Conservation (phyloP, 2,888 invertebrate genomes). For the Tricholauxania praeusta region DNA sequence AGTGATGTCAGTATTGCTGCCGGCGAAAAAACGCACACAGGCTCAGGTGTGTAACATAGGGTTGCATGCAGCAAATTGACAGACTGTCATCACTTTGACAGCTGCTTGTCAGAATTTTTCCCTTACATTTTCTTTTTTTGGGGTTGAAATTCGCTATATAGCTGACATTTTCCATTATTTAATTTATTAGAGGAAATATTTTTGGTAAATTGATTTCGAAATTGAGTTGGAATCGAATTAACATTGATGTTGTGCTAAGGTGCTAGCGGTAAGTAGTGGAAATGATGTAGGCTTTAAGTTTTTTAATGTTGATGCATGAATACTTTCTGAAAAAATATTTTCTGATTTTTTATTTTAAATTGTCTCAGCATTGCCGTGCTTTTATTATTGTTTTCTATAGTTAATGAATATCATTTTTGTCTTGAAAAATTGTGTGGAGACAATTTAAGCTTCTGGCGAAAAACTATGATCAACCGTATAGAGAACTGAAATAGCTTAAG, state of each 20-base stretch:
- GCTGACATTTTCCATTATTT: not conserved
- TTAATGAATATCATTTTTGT: too few species aligned
- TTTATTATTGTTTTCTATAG: too few species aligned
- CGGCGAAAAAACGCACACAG: constrained; percentile 5
- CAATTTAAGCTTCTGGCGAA: too few species aligned
- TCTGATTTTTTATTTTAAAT: too few species aligned
- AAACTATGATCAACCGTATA: too few species aligned
- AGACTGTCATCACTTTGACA: not conserved
- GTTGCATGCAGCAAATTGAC: not conserved
- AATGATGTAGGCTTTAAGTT: too few species aligned
- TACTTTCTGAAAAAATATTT: too few species aligned
- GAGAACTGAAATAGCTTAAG: too few species aligned
- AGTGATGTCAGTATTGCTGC: not conserved
- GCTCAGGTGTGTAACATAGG: constrained; percentile 5
- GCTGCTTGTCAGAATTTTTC: too few species aligned
- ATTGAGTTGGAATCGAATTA: constrained; percentile 30
- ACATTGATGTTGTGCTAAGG: not conserved
- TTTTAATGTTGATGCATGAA: too few species aligned
- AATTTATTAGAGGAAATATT: not conserved
- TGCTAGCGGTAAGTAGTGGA: not conserved
- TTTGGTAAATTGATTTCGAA: constrained; percentile 9
- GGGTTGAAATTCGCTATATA: not conserved
- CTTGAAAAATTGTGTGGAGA: too few species aligned
- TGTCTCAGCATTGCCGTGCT: too few species aligned
- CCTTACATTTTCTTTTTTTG: not conserved